phyloP scores from a whole-genome alignment of 37 sponge, comb jelly and placozoan species.

The Lycopodina hypogea region DNA sequence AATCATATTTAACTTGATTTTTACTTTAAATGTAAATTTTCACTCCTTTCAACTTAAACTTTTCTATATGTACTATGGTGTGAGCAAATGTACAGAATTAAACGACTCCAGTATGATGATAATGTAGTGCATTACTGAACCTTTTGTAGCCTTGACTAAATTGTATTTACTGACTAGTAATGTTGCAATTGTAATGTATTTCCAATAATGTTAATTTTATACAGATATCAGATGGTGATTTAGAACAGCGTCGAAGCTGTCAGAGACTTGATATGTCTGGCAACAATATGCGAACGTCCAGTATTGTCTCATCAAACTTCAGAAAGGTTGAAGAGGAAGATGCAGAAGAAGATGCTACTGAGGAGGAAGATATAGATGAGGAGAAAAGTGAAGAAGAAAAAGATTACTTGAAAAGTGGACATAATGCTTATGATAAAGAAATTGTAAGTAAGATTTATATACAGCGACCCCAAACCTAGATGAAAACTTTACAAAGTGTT shows the following conservation, averaged over 20 bases:
- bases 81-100: too few relatives aligned
- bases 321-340: slow-evolving; percentile 26
- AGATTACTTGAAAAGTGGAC: slow-evolving; percentile 30
- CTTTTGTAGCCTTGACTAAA: too few relatives aligned
- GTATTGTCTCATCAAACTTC: slow-evolving; percentile 28
- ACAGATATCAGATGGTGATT: slow-evolving; percentile 75
- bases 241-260: slow-evolving; percentile 45
- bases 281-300: slow-evolving; percentile 36
- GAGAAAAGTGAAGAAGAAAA: slow-evolving; percentile 36
- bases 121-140: too few relatives aligned
- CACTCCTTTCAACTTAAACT: too few relatives aligned
- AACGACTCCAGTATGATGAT: too few relatives aligned
- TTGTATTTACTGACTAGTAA: too few relatives aligned
- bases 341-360: slow-evolving; percentile 41
- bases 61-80: too few relatives aligned
- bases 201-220: not conserved
- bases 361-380: slow-evolving; percentile 54
- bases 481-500: not conserved
- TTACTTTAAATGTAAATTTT: too few relatives aligned
- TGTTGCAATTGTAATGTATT: too few relatives aligned
- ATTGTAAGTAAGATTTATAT: not conserved
- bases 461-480: not conserved
- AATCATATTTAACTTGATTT: too few relatives aligned
- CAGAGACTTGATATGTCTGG: slow-evolving; percentile 72
- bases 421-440: slow-evolving; percentile 45